phyloP scores from a whole-genome alignment of 2,797 vertebrate species.

The Schizopygopsis malacanthus region DNA sequence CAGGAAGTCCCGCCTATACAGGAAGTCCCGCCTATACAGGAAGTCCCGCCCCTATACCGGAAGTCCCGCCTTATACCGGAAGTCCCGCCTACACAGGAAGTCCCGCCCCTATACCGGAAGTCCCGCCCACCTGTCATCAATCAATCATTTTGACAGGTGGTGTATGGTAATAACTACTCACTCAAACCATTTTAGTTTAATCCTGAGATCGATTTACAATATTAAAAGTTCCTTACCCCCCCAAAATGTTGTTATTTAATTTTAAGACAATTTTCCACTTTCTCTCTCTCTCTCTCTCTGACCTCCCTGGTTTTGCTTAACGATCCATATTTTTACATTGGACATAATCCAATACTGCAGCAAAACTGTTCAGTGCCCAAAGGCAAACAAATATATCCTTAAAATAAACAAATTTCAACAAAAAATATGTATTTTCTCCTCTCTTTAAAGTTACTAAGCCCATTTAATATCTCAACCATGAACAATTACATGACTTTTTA shows the following conservation, averaged over 20 bases:
- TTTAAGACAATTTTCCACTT: background rate
- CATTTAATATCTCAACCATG: background rate
- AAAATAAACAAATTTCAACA: background rate
- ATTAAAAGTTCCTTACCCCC: background rate
- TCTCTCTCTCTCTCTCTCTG: background rate
- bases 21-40: too few species aligned
- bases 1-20: too few species aligned
- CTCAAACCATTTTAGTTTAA: background rate
- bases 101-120: too few species aligned
- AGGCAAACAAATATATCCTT: background rate
- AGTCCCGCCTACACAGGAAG: too few species aligned
- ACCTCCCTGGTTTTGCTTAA: background rate
- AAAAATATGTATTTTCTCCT: background rate
- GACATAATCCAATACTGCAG: background rate
- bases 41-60: too few species aligned
- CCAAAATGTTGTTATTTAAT: background rate
- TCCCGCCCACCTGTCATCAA: too few species aligned
- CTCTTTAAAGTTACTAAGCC: background rate
- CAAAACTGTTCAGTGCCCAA: background rate
- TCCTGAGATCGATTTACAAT: background rate
- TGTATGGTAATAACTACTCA: too few species aligned
- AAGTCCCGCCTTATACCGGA: too few species aligned
- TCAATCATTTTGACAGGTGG: too few species aligned
- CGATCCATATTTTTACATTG: background rate
- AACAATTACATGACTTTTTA: background rate